phyloP scores from a whole-genome alignment of 2,113 vertebrate species.

The Apodemus sylvaticus region DNA sequence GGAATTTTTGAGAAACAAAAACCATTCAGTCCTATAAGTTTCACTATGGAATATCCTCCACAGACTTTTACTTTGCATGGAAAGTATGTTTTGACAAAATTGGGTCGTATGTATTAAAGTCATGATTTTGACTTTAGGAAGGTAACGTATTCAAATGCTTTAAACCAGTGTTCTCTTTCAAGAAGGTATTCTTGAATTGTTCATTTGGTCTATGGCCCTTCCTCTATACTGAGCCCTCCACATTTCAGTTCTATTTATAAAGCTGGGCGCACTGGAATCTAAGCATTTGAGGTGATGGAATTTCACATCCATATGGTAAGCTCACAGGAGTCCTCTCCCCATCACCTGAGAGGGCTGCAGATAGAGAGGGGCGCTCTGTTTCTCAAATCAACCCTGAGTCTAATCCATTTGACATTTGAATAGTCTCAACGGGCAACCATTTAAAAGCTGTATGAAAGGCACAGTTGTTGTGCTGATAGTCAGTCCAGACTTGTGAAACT shows the following conservation, averaged over 20 bases:
- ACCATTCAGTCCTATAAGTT: background rate
- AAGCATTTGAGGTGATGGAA: background rate
- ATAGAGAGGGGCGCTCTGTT: background rate
- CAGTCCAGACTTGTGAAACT: background rate
- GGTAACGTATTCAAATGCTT: background rate
- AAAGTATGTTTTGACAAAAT: background rate
- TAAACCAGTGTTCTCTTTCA: background rate
- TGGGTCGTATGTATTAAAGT: background rate
- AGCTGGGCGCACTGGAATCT: background rate
- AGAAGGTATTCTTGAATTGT: background rate
- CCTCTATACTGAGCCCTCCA: rapidly evolving
- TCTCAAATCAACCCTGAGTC: background rate
- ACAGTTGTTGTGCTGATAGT: background rate
- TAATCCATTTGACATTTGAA: background rate
- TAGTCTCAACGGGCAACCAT: background rate
- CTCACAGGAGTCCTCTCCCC: rapidly evolving
- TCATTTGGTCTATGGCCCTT: background rate
- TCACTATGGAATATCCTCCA: background rate
- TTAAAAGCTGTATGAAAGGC: background rate
- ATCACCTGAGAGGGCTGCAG: background rate
- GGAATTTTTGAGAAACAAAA: background rate
- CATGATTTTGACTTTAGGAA: background rate
- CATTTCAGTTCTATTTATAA: background rate
- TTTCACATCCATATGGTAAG: background rate
- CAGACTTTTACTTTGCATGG: background rate